These are phyloP conservation scores for Motacilla tschutschensis DNA, from an alignment of 2,113 vertebrate species.

Conservation along the genomic window DNA sequence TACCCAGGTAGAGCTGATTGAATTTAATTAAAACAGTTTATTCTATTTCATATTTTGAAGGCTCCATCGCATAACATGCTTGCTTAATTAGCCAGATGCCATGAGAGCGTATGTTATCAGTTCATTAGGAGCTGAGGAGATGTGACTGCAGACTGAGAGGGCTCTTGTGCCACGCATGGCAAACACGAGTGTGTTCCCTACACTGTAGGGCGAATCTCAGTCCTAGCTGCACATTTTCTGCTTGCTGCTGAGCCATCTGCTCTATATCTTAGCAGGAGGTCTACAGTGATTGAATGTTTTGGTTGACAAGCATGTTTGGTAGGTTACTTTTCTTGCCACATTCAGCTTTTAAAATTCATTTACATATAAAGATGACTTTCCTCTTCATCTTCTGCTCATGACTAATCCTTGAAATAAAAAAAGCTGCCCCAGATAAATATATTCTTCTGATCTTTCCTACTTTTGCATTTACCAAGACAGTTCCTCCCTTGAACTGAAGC, in stretches of 20 bases:
- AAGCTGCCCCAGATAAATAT: constrained; percentile 11
- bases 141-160: background rate
- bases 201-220: background rate
- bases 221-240: constrained; percentile 16
- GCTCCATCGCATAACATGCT: background rate
- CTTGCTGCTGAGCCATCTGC: constrained; percentile 6
- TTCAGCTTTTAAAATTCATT: constrained; percentile 16
- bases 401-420: constrained; percentile 40
- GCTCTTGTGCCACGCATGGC: background rate
- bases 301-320: background rate
- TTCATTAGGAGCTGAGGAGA: background rate
- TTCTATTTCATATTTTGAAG: background rate
- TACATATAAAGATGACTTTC: background rate
- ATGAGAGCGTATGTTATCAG: background rate
- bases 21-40: background rate
- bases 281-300: background rate
- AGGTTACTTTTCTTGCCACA: constrained; percentile 13
- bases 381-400: constrained; percentile 11
- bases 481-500: constrained; percentile 21
- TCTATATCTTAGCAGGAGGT: background rate
- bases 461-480: background rate
- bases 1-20: background rate
- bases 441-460: constrained; percentile 35
- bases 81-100: background rate
- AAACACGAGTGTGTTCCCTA: background rate